A percentile compares a stretch with the other conserved stretches of the same genome.
Conservation (phyloP, 2,113 vertebrate genomes). For the Pholis gunnellus region DNA sequence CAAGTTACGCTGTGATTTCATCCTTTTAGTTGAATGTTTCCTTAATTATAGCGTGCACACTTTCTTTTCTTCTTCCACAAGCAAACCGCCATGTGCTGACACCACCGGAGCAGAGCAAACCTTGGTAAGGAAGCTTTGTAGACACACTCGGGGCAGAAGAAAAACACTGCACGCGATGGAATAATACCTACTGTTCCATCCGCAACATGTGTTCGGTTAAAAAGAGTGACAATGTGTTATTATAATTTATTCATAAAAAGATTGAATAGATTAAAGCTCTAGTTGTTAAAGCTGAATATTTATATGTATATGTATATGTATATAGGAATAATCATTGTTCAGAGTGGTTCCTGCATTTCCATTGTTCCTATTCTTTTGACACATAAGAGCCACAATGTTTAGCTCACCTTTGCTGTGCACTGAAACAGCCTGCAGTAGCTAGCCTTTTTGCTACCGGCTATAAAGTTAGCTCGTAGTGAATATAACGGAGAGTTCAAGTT, state of each 20-base stretch:
- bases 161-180: background rate
- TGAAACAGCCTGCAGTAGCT: background rate
- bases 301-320: background rate
- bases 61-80: slow-evolving; percentile 6
- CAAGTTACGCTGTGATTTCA: slow-evolving; percentile 26
- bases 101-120: background rate
- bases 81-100: slow-evolving; percentile 8
- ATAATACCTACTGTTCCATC: background rate
- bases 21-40: slow-evolving; percentile 10
- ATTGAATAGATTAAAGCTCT: background rate
- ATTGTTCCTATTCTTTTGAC: background rate
- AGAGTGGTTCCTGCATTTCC: background rate
- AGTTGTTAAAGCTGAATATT: background rate
- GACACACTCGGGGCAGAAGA: background rate
- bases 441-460: background rate
- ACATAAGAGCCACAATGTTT: background rate
- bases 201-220: slow-evolving; percentile 17
- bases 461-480: slow-evolving; percentile 22
- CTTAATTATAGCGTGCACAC: background rate
- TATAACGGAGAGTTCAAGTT: slow-evolving; percentile 11
- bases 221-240: background rate
- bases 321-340: background rate
- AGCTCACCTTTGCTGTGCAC: background rate
- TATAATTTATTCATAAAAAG: background rate
- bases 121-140: slow-evolving; percentile 1